phyloP scores from a whole-genome alignment of 1,140 invertebrate genomes.

The Stenopsyche tienmushanensis region DNA sequence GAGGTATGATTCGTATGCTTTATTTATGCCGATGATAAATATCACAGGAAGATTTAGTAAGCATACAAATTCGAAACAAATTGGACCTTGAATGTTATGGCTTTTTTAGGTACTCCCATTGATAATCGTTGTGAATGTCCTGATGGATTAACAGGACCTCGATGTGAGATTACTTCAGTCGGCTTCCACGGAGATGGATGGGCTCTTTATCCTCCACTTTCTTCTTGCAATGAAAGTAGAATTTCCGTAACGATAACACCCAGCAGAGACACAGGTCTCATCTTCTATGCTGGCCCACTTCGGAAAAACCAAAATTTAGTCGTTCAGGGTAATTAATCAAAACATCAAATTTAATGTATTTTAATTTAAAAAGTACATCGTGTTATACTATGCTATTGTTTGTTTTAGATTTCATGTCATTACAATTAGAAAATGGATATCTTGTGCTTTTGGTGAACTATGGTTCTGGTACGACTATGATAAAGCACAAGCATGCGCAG shows the following conservation, averaged over 20 bases:
- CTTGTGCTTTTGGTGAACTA: slow-evolving; percentile 86
- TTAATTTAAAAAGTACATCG: not conserved
- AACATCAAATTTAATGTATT: not conserved
- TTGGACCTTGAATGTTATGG: slow-evolving; percentile 1
- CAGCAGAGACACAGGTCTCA: slow-evolving; percentile 71
- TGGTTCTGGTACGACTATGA: slow-evolving; percentile 75
- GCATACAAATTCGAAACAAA: too few relatives aligned
- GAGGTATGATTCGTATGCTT: slow-evolving; percentile 52
- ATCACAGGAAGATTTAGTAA: not conserved
- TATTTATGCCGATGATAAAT: not conserved
- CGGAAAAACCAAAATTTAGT: slow-evolving; percentile 60
- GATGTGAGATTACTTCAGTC: slow-evolving; percentile 85
- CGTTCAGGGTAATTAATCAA: slow-evolving; percentile 56
- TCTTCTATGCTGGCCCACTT: slow-evolving; percentile 91
- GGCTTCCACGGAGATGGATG: slow-evolving; percentile 85
- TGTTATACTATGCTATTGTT: slow-evolving; percentile 22
- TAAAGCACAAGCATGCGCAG: slow-evolving; percentile 72
- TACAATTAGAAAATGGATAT: slow-evolving; percentile 84
- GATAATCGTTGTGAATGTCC: slow-evolving; percentile 66
- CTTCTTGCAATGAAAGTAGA: slow-evolving; percentile 72
- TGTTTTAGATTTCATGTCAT: slow-evolving; percentile 83
- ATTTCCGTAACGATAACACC: slow-evolving; percentile 79
- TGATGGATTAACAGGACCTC: slow-evolving; percentile 77
- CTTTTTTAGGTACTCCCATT: slow-evolving; percentile 56
- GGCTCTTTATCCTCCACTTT: slow-evolving; percentile 83